Evolutionary conservation across 2,113 vertebrate species (phyloP), one percentile per base, ranked within the genome.

Genomic region (Madoqua kirkii): DNA sequence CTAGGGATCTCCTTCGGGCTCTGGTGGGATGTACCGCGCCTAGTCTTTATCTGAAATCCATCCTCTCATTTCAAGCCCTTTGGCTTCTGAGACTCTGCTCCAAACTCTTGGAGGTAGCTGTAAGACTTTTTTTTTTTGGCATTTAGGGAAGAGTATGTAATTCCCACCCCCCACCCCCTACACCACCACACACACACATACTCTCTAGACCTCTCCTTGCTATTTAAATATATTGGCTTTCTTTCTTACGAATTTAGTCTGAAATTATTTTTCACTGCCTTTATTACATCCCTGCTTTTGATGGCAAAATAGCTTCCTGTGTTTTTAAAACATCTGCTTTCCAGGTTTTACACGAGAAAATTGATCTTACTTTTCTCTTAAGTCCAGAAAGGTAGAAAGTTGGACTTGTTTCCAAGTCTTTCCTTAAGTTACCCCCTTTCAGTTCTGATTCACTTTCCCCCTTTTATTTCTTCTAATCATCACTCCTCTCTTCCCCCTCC

Each of bases 301-400:
- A 98, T 98, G 98, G 97, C 97, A 98, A 98, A 98, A 98, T 95
- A 98, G 98, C 96, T 98, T 98, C 97, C 98, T 98, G 98, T 98
- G 95, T 97, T 98, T 97, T 97, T 96, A 98, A 98, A 98, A 98
- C 98, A 98, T 98, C 98, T 98, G 98, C 98, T 97, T 97, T 96
- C 97, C 98, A 98, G 98, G 97, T 96, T 98, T 97, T 97, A 96
- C 96, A 92, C 33, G 9, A 96, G 96, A 98, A 98, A 98, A 98
- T 92, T 96, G 95, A 98, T 98, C 98, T 97, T 97, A 98, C 96
- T 97, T 97, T 97, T 96, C 94, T 96, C 97, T 83, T 82, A 85
- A 97, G 92, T 96, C 96, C 92, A 97, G 96, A 94, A 95, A 96
- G 96, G 97, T 97, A 95, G 96, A 98, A 98, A 98, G 98, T 98